phyloP scores from a whole-genome alignment of 1,140 invertebrate genomes.

The Parapsyche elsis region DNA sequence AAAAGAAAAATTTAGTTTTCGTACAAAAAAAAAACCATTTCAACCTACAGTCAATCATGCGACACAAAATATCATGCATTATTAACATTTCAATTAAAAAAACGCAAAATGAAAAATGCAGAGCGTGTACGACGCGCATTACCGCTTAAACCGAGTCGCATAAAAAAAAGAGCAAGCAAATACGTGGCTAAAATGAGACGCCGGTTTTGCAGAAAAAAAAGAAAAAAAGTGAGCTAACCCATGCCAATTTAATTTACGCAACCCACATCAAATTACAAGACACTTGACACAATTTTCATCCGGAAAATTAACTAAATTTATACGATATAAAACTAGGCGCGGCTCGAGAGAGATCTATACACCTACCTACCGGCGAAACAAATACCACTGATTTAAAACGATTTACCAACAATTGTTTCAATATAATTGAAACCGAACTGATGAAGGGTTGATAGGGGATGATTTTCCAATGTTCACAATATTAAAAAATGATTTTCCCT shows the following conservation, averaged over 20 bases:
- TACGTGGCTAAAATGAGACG: background rate
- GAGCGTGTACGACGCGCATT: no score
- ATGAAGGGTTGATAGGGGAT: no score
- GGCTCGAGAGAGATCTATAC: background rate
- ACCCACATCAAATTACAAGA: background rate
- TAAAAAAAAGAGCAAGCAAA: background rate
- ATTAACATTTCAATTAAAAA: no score
- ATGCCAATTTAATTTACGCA: background rate
- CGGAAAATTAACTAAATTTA: background rate
- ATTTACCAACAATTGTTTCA: no score
- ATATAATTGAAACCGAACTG: no score
- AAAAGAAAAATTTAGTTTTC: no score
- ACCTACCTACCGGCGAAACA: background rate
- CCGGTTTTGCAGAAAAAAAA: slow-evolving; percentile 2
- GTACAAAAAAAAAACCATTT: no score
- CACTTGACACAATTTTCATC: no score
- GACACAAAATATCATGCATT: no score
- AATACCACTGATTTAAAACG: background rate
- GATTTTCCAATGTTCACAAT: no score
- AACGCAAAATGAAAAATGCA: no score
- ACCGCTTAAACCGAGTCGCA: background rate
- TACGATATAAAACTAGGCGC: background rate
- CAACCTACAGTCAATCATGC: no score
- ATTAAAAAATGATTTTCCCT: background rate
- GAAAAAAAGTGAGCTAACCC: background rate